These are phyloP conservation scores for Chromis chromis DNA, from an alignment of 2,797 vertebrate genomes.

Conservation along the genomic window DNA sequence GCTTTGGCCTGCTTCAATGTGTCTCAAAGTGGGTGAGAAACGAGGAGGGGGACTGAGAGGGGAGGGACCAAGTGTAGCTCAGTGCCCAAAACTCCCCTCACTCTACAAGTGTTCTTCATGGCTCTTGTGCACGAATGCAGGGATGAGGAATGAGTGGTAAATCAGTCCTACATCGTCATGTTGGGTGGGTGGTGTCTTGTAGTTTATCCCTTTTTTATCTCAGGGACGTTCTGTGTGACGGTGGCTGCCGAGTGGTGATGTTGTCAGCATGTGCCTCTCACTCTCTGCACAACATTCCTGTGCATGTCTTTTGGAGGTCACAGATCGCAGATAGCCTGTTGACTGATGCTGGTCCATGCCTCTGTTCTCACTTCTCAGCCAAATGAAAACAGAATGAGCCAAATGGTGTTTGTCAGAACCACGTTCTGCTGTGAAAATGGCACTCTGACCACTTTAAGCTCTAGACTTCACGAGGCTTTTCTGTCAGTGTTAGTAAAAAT, in stretches of 20 bases:
- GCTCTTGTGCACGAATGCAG: conserved; percentile 68
- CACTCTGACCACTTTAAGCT: neutral
- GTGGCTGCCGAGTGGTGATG: conserved; percentile 63
- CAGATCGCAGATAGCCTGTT: conserved; percentile 16
- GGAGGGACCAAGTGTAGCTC: conserved; percentile 78
- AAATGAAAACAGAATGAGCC: neutral
- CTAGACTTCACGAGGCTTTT: neutral
- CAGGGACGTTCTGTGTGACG: conserved; percentile 67
- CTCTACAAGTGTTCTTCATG: conserved; percentile 71
- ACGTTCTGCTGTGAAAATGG: neutral
- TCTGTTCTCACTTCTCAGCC: conserved; percentile 25
- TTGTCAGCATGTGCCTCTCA: conserved; percentile 74
- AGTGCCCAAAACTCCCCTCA: conserved; percentile 69
- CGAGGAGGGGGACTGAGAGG: conserved; percentile 27
- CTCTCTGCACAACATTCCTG: conserved; percentile 49
- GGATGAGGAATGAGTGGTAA: conserved; percentile 65
- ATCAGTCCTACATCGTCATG: conserved; percentile 78
- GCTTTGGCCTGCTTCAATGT: conserved; percentile 70
- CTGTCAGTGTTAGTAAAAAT: neutral
- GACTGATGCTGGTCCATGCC: conserved; percentile 63
- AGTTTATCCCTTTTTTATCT: conserved; percentile 63
- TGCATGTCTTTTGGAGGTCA: conserved; percentile 35
- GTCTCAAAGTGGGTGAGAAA: conserved; percentile 49
- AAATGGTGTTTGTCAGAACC: too few species aligned
- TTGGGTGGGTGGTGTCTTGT: conserved; percentile 69